Percentiles rank a stretch among this genome's conserved stretches.
Evolutionary conservation across 1,140 invertebrate species (phyloP).

Genomic region (Calosoma granatense): DNA sequence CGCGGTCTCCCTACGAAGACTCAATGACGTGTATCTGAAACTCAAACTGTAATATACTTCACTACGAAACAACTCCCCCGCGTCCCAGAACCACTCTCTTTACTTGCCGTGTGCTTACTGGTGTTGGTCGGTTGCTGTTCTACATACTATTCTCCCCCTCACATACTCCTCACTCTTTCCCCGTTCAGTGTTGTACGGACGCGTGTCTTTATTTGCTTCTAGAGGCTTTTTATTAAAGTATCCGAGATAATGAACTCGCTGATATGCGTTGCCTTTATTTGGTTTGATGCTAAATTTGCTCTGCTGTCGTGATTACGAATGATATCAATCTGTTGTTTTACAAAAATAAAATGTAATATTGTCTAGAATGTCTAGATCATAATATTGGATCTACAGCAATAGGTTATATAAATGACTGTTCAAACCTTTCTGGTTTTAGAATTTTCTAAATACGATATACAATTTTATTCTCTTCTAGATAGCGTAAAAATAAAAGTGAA

Average conservation of each 20-base stretch:
- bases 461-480: too few species aligned
- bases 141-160: background rate
- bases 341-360: background rate
- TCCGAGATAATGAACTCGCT: background rate
- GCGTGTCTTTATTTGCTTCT: background rate
- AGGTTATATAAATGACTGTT: too few species aligned
- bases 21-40: conserved; percentile 8
- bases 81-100: background rate
- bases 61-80: background rate
- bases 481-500: too few species aligned
- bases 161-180: background rate
- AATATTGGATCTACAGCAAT: too few species aligned
- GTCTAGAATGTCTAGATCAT: background rate
- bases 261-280: background rate
- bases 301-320: background rate
- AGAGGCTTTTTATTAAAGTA: background rate
- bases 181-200: too few species aligned
- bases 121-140: background rate
- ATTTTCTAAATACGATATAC: too few species aligned
- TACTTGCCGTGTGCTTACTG: too few species aligned
- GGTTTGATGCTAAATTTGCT: background rate
- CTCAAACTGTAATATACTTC: conserved; percentile 7
- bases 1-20: background rate
- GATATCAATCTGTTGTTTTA: background rate
- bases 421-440: too few species aligned